Evolutionary conservation across 1,140 invertebrate species (phyloP), one percentile per base, ranked within the genome.

Genomic region (Lordiphosa stackelbergi): DNA sequence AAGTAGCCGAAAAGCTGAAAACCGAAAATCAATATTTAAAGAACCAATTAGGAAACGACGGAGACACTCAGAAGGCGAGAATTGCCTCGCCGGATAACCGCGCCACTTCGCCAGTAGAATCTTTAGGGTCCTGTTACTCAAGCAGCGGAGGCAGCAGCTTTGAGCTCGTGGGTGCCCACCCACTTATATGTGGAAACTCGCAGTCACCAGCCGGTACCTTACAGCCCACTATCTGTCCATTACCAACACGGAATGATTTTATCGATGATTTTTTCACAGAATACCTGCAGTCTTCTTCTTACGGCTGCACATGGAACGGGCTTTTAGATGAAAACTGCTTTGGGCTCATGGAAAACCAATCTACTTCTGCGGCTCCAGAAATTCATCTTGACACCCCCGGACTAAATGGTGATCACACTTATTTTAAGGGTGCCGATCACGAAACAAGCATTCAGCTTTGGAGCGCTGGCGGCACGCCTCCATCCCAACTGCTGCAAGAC

Each of bases 1-100:
- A 78, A 2, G 68, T 89, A 3, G 88, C 90, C 3, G 72, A 86
- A 24, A 88, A 89, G 34, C 68, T 91, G 7, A 88, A 73, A 16
- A 84, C 86, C 6, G 89, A 91, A 62, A 88, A 90, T 1, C 84
- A 85, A 43, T 91, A 91, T 64, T 68, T 91, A 9, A 88, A 88
- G 61, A 89, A 87, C 31, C 85, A 91, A 2, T 59, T 91, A n/a
- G 87, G 88, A 0, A 91, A 91, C 55, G 16, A 16, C 16, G 16
- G 16, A 16, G 89, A 88, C 24, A 7, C 6, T 4, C 5, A 28
- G 24, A 46, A 86, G 87, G 0, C 12, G 10, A 49, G 5, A 28
- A 28, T 28, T 28, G 11, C 47, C 7, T 6, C 11, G 5, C 12
- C 28, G 13, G 34, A 5, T 19, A 16, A 35, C 19, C 31, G 31